Base-by-base conservation (phyloP, 2,113 vertebrate species). In the Patagioenas fasciata region DNA sequence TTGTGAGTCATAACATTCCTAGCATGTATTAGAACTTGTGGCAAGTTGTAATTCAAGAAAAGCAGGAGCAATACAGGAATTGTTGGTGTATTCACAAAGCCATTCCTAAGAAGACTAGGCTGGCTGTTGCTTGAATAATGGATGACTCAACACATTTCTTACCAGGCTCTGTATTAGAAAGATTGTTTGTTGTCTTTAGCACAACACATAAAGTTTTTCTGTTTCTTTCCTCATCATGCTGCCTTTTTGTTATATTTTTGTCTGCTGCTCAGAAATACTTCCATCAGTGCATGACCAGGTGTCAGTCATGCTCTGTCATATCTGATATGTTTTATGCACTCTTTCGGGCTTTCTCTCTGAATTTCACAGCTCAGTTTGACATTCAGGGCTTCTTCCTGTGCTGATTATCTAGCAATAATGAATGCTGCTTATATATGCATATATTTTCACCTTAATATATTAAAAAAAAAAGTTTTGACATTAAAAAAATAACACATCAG, bases 401-500 rank as follows among this genome's bases (percentile, higher is more conserved):
- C 42, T 96, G 80, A 95, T 95, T 85, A 90, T 73, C 71, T 61
- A 47, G 42, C 58, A 42, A 38, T 73, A 94, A 93, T 77, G 71
- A 93, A 90, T 65, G 54, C 79, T 89, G 47, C 71, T 95, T 72
- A 32, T 87, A 32, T 87, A 72, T 80, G 89, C 51, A 53, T 88
- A 54, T 91, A 75, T 94, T 88, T 96, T 85, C 60, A 80, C 72
- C 79, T 66, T 70, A 90, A 90, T 42, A 58, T 72, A 53, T 86
- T 88, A 93, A 85, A 87, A 88, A 87, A 85, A 87, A 88, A 87
- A 51, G 26, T 62, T 77, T 91, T 96, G 87, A 85, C 75, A 89
- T 96, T 91, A 64, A 80, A 62, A 94, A 96, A 93, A 85, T 85
- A 80, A 32, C 64, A 42, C 47, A 67, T 92, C 71, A 75, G 60